phyloP scores from a whole-genome alignment of 2,888 invertebrate species.

The Spialia ferax region DNA sequence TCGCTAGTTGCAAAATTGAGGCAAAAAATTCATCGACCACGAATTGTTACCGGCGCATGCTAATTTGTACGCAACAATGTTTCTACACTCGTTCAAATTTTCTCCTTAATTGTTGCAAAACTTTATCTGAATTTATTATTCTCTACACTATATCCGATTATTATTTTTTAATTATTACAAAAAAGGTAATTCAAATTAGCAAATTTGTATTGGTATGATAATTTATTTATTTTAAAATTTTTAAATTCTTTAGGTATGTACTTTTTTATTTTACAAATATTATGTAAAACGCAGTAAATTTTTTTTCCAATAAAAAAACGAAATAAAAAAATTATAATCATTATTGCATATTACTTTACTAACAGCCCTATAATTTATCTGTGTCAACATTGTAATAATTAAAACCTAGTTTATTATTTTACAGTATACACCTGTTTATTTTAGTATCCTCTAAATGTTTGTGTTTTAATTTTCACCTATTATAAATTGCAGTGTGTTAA shows the following conservation, averaged over 20 bases:
- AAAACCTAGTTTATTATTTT: background rate
- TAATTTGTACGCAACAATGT: slow-evolving; percentile 70
- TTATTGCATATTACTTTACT: background rate
- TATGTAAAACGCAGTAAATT: too few relatives aligned
- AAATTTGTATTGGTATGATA: too few relatives aligned
- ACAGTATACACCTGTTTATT: background rate
- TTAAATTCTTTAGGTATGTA: too few relatives aligned
- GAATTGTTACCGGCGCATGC: slow-evolving; percentile 71
- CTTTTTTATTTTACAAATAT: too few relatives aligned
- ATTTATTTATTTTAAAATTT: too few relatives aligned
- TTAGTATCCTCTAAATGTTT: background rate
- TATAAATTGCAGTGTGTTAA: background rate
- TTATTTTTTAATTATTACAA: too few relatives aligned
- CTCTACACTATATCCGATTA: background rate
- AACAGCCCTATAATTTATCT: slow-evolving; percentile 6
- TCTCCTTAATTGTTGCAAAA: slow-evolving; percentile 52
- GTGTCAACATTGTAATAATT: background rate
- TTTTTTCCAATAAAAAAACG: background rate
- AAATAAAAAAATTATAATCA: too few relatives aligned
- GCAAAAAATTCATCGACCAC: slow-evolving; percentile 69
- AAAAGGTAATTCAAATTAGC: too few relatives aligned
- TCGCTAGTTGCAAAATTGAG: slow-evolving; percentile 70
- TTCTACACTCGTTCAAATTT: slow-evolving; percentile 57
- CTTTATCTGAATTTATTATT: slow-evolving; percentile 31
- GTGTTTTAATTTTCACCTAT: background rate